phyloP scores from a whole-genome alignment of 2,797 vertebrate species.

The Octomys mimax region DNA sequence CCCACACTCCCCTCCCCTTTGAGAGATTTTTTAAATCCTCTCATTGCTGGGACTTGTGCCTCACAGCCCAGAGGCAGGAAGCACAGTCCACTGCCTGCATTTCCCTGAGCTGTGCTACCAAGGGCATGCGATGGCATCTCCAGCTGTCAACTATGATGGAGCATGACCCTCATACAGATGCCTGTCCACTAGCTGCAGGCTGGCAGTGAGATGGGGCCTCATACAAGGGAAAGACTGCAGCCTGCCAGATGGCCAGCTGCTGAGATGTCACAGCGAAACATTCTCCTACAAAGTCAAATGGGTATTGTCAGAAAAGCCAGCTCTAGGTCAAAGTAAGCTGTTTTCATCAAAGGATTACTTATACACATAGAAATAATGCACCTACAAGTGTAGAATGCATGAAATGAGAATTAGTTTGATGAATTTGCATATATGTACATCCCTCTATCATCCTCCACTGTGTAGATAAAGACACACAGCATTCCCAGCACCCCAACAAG shows the following conservation, averaged over 20 bases:
- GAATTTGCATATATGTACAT: background rate
- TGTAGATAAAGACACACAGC: background rate
- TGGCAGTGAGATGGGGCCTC: slow-evolving; percentile 76
- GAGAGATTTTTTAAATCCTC: slow-evolving; percentile 93
- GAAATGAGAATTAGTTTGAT: background rate
- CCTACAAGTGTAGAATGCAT: background rate
- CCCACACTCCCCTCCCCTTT: slow-evolving; percentile 88
- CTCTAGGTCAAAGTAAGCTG: background rate
- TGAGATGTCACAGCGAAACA: background rate
- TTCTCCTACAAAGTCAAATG: background rate
- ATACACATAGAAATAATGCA: background rate
- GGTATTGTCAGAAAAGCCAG: slow-evolving; percentile 30
- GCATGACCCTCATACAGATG: slow-evolving; percentile 86
- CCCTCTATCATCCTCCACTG: background rate
- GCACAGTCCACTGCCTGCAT: slow-evolving; percentile 88
- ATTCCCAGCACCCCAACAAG: background rate
- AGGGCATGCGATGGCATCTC: slow-evolving; percentile 91
- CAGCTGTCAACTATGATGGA: slow-evolving; percentile 94
- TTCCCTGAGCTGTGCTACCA: slow-evolving; percentile 90
- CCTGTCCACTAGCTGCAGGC: slow-evolving; percentile 85
- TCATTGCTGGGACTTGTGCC: slow-evolving; percentile 91
- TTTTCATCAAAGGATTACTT: background rate
- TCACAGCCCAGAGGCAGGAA: slow-evolving; percentile 86
- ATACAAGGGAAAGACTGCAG: slow-evolving; percentile 77
- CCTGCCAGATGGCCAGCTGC: slow-evolving; percentile 73